Percentiles rank a stretch among this genome's conserved stretches.
phyloP scores from a whole-genome alignment of 2,113 vertebrate species.

The Bostrychus sinensis region DNA sequence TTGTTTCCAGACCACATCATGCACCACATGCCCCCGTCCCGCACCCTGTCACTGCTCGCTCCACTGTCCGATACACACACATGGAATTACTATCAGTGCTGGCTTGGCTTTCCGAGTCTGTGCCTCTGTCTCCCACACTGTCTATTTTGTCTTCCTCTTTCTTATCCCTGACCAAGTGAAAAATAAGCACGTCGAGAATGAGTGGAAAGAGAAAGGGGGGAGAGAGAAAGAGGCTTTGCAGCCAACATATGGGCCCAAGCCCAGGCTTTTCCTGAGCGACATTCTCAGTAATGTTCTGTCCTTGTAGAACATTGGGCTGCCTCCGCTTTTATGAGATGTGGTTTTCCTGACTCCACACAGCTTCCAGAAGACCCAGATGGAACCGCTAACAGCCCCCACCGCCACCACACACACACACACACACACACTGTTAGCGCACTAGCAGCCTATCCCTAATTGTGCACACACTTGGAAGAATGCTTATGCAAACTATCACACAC shows the following conservation, averaged over 20 bases:
- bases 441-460: slow-evolving; percentile 70
- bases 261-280: slow-evolving; percentile 91
- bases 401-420: slow-evolving; percentile 60
- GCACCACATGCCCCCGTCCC: slow-evolving; percentile 93
- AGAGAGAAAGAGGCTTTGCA: slow-evolving; percentile 66
- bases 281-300: slow-evolving; percentile 99
- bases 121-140: slow-evolving; percentile 61
- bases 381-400: slow-evolving; percentile 85
- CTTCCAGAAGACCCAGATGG: slow-evolving; percentile 97
- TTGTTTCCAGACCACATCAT: slow-evolving; percentile 93
- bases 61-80: slow-evolving; percentile 82
- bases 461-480: slow-evolving; percentile 70
- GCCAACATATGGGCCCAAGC: slow-evolving; percentile 94
- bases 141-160: slow-evolving; percentile 69
- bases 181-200: slow-evolving; percentile 54
- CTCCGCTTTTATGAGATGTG: slow-evolving; percentile 98
- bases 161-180: slow-evolving; percentile 69
- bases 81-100: slow-evolving; percentile 97
- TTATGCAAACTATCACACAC: slow-evolving; percentile 70
- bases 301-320: slow-evolving; percentile 99
- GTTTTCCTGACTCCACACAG: slow-evolving; percentile 97
- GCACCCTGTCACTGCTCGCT: slow-evolving; percentile 92
- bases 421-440: slow-evolving; percentile 55
- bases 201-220: slow-evolving; percentile 44
- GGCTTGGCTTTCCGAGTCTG: slow-evolving; percentile 60